A percentile compares a stretch with the other conserved stretches of the same genome.
Conservation (phyloP, 2,888 invertebrate genomes). For the Pseudococcus longispinus region DNA sequence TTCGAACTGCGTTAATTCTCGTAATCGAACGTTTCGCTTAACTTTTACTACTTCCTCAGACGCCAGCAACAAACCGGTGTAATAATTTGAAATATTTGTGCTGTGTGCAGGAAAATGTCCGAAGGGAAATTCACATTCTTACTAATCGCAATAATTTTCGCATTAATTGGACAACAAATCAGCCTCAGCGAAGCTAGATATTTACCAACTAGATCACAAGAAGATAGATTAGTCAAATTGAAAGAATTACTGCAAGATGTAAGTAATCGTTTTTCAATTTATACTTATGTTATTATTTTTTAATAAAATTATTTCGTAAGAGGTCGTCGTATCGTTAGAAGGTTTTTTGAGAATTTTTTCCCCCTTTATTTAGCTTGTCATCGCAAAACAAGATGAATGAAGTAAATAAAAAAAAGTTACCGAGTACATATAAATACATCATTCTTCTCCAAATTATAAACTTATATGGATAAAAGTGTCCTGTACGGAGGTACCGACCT, state of each 20-base stretch:
- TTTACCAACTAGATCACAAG: slow-evolving; percentile 62
- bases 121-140: slow-evolving; percentile 30
- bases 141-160: slow-evolving; percentile 36
- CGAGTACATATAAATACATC: not conserved
- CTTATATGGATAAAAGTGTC: not conserved
- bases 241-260: slow-evolving; percentile 63
- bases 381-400: not conserved
- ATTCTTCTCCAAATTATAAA: not conserved
- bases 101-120: slow-evolving; percentile 5
- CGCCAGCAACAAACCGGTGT: not conserved
- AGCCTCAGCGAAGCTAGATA: slow-evolving; percentile 61
- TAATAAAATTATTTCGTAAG: not conserved
- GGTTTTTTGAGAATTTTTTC: not conserved
- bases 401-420: not conserved
- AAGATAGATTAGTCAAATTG: slow-evolving; percentile 62
- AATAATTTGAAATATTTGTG: not conserved
- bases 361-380: not conserved
- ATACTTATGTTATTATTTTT: not conserved
- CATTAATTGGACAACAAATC: not conserved
- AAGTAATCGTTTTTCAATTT: slow-evolving; percentile 59
- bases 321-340: not conserved
- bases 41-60: not conserved
- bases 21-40: not conserved
- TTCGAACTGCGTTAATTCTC: not conserved
- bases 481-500: not conserved